Conservation (phyloP, 2,113 vertebrate genomes). For the Aix galericulata region DNA sequence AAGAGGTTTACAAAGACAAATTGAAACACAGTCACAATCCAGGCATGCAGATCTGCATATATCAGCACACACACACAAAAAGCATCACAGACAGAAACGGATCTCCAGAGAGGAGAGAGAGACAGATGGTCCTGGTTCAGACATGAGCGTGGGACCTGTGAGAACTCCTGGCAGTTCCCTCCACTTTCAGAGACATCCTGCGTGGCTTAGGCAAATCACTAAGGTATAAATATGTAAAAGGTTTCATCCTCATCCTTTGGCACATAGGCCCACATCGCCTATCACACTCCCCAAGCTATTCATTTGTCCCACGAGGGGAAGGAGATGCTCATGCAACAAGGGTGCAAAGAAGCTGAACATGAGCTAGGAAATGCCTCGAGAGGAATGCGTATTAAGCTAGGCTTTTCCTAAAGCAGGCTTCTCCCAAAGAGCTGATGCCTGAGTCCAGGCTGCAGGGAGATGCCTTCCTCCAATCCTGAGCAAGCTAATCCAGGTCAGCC, state of each 20-base stretch:
- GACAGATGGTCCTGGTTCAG: not conserved
- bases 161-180: not conserved
- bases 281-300: not conserved
- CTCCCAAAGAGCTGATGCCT: not conserved
- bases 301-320: not conserved
- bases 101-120: not conserved
- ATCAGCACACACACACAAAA: not conserved
- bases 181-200: not conserved
- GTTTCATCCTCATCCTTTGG: not conserved
- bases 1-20: not conserved
- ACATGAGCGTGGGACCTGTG: not conserved
- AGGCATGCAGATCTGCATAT: not conserved
- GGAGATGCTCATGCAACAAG: not conserved
- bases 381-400: not conserved
- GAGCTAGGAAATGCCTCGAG: not conserved
- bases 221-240: not conserved
- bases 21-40: not conserved
- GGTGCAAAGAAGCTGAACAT: not conserved
- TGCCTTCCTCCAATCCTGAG: not conserved
- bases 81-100: not conserved
- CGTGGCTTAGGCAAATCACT: not conserved
- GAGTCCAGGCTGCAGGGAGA: not conserved
- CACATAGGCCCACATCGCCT: not conserved
- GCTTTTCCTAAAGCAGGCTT: not conserved
- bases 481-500: constrained; percentile 21